Conservation (phyloP, 2,888 invertebrate genomes). For the Polyommatus iphigenia region DNA sequence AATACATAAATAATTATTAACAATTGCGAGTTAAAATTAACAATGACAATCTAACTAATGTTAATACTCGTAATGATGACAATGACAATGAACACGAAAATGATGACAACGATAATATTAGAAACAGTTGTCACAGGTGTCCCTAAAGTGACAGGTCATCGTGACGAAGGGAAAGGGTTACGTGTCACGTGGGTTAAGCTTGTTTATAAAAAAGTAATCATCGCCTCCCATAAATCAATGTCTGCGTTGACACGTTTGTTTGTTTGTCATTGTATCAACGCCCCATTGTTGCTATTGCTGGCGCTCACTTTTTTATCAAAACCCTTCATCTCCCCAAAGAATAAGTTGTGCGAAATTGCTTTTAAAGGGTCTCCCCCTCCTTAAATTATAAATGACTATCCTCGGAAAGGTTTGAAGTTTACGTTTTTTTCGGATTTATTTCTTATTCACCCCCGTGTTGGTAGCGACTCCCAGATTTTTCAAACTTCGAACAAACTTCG, state of each 20-base stretch:
- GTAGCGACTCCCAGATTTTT: conserved; percentile 37
- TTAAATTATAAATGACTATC: conserved; percentile 46
- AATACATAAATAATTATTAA: too few species aligned
- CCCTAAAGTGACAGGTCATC: not conserved
- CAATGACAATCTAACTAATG: too few species aligned
- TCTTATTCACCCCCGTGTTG: conserved; percentile 34
- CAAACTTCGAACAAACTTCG: not conserved
- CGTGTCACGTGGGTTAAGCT: conserved; percentile 16
- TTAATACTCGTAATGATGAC: too few species aligned
- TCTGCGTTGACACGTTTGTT: conserved; percentile 28
- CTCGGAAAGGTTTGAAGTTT: conserved; percentile 39
- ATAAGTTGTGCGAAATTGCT: conserved; percentile 48
- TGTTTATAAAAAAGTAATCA: conserved; percentile 16
- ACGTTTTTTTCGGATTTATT: conserved; percentile 40
- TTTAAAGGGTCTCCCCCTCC: conserved; percentile 44
- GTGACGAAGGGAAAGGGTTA: conserved; percentile 14
- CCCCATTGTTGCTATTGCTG: conserved; percentile 56
- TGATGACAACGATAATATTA: not conserved
- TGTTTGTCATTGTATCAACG: conserved; percentile 40
- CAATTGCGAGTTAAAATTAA: too few species aligned
- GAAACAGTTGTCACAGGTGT: not conserved
- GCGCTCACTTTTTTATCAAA: conserved; percentile 54
- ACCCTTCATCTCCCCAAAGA: conserved; percentile 46
- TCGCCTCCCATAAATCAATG: conserved; percentile 12
- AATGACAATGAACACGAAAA: not conserved